Percentiles rank a stretch among this genome's conserved stretches.
Conservation (phyloP, 2,888 invertebrate genomes). For the Dione juno region DNA sequence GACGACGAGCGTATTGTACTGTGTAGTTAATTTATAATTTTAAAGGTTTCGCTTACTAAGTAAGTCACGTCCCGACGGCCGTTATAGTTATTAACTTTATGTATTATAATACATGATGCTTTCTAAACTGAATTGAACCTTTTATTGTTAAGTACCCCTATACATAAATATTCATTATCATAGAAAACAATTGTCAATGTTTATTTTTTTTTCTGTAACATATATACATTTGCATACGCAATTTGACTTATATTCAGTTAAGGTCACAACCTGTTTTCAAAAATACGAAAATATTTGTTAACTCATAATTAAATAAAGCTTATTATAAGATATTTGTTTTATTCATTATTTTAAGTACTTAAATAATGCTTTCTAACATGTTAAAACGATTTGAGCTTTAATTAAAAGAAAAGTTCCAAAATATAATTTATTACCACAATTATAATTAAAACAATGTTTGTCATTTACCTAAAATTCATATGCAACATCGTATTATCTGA, state of each 20-base stretch:
- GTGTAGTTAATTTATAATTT: conserved; percentile 67
- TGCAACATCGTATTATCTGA: too few species aligned
- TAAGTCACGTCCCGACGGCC: conserved; percentile 72
- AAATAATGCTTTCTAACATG: background rate
- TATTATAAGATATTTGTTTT: conserved; percentile 82
- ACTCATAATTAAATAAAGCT: conserved; percentile 84
- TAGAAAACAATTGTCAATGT: conserved; percentile 80
- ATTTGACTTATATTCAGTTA: conserved; percentile 82
- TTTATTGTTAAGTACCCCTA: conserved; percentile 78
- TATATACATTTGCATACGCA: conserved; percentile 74
- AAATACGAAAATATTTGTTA: conserved; percentile 83
- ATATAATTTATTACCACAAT: too few species aligned
- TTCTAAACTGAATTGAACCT: conserved; percentile 81
- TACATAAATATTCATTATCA: conserved; percentile 80
- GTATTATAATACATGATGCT: conserved; percentile 81
- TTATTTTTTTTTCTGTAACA: conserved; percentile 74
- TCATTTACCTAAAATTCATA: too few species aligned
- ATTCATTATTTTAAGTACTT: conserved; percentile 53
- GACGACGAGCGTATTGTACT: conserved; percentile 44
- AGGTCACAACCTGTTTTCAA: conserved; percentile 83
- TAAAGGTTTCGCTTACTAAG: conserved; percentile 76
- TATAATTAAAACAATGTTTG: too few species aligned
- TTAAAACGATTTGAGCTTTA: background rate
- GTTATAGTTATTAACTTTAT: conserved; percentile 79
- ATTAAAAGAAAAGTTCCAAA: too few species aligned